Evolutionary conservation across 1,140 invertebrate genomes (phyloP), one percentile per base, ranked within the genome.

Genomic region (Zaprionus ghesquierei): DNA sequence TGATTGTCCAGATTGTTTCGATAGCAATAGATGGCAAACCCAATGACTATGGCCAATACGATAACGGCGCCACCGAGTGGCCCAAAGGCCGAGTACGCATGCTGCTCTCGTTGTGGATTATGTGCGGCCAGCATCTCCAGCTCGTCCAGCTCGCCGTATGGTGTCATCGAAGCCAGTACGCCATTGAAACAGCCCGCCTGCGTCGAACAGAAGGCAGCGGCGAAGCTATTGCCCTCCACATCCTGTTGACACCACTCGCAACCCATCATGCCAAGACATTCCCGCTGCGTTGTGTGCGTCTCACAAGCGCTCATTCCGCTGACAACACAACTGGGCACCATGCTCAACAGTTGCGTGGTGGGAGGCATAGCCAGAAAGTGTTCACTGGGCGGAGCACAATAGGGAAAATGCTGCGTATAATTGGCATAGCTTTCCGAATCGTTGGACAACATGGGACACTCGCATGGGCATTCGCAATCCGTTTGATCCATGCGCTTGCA

Each of bases 391-490:
- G 90, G 90, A 5, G 87, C 58, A 25, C 90, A 92, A 35, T 92
- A 92, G 1, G 85, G 69, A 53, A 89, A 92, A 44, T 91, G 81
- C 1, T 85, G 72, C 1, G 86, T 92, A 15, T 91, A 90, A 44
- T 91, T 92, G 12, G 76, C 68, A 69, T 77, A 91, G 6, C 55
- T 69, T 15, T 84, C 72, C 4, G 63, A 15, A 82, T 58, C 31
- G 78, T 31, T 35, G 18, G 92, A 58, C 76, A 93, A 95, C 29
- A 98, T 93, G 13, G 95, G 95, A 91, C 98, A 99, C 91, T 99
- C 97, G 92, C 98, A 99, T 0, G 98, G 98, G 92, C 98, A 99
- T 91, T 99, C 98, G 81, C 98, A 98, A 79, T 98, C 97, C 5
- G 95, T 97, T 92, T 98, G 97, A 90, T 98, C 98, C 97, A 98